These are phyloP conservation scores for Bos javanicus DNA, from an alignment of 2,113 vertebrate species.

Conservation along the genomic window DNA sequence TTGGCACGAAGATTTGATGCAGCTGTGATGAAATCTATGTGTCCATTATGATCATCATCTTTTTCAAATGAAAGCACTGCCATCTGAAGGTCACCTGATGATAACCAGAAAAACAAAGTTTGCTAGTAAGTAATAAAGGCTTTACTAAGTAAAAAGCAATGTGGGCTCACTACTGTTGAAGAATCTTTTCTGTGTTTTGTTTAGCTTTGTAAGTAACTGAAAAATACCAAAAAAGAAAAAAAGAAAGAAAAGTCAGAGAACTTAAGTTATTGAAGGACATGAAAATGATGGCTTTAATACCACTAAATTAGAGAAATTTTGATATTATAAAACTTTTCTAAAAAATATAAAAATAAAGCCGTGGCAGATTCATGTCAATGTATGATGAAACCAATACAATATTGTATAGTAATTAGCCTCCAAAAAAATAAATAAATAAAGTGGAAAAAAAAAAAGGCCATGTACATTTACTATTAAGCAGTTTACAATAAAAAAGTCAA, in stretches of 20 bases:
- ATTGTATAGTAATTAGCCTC: not conserved
- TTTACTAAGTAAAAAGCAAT: slow-evolving; percentile 32
- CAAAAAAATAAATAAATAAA: not conserved
- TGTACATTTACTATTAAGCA: not conserved
- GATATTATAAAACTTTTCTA: not conserved
- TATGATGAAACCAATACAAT: not conserved
- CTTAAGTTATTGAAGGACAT: not conserved
- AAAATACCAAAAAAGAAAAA: not conserved
- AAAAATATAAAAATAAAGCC: not conserved
- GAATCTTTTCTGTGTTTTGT: not conserved
- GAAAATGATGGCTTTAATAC: slow-evolving; percentile 4
- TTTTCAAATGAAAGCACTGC: slow-evolving; percentile 92
- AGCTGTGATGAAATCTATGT: slow-evolving; percentile 94
- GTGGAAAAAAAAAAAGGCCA: not conserved
- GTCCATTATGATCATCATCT: slow-evolving; percentile 93
- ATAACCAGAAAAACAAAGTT: slow-evolving; percentile 2
- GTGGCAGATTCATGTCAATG: not conserved
- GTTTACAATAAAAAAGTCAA: slow-evolving; percentile 11
- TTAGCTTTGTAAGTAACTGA: slow-evolving; percentile 2
- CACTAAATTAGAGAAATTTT: slow-evolving; percentile 8
- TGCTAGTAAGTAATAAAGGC: not conserved
- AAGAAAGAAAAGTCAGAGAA: not conserved
- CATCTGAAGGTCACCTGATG: slow-evolving; percentile 89
- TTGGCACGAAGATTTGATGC: slow-evolving; percentile 93
- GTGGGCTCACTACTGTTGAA: not conserved